Conservation (phyloP, 2,888 invertebrate genomes). For the Pemphredon lugubris region DNA sequence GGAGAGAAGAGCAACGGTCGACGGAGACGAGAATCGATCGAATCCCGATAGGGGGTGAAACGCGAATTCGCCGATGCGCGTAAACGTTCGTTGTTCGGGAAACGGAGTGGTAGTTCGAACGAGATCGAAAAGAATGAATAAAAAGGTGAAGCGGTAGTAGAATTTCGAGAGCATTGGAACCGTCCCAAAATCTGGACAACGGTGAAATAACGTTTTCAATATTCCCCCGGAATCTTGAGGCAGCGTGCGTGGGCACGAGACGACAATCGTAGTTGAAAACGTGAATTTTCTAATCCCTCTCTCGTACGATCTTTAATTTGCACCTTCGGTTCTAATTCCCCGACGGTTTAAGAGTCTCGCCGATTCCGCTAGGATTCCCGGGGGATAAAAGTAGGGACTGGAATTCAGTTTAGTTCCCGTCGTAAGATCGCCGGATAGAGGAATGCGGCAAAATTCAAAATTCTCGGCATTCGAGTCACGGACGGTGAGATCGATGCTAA, state of each 20-base stretch:
- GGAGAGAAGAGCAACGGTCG: constrained; percentile 30
- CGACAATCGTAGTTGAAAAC: no score
- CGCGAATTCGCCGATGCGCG: constrained; percentile 48
- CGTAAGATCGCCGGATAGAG: no score
- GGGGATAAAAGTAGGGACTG: no score
- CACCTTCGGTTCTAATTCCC: no score
- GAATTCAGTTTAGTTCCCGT: no score
- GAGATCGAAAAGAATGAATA: background rate
- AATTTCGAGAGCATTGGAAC: constrained; percentile 46
- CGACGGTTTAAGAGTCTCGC: no score
- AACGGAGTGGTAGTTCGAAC: constrained; percentile 2
- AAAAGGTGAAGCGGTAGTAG: constrained; percentile 15
- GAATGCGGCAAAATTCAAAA: constrained; percentile 14
- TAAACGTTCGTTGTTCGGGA: constrained; percentile 31
- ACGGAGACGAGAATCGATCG: constrained; percentile 39
- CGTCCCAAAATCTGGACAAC: constrained; percentile 56
- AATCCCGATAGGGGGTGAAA: constrained; percentile 40
- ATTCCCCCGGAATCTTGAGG: constrained; percentile 52
- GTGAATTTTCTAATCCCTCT: no score
- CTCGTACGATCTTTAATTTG: no score
- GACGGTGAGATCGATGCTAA: constrained; percentile 54
- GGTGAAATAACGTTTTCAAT: constrained; percentile 69
- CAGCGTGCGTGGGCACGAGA: no score
- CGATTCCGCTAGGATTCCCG: no score
- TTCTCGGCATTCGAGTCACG: constrained; percentile 54